These are phyloP conservation scores for Cephalopterus ornatus DNA, from an alignment of 2,113 vertebrate species.

Conservation along the genomic window DNA sequence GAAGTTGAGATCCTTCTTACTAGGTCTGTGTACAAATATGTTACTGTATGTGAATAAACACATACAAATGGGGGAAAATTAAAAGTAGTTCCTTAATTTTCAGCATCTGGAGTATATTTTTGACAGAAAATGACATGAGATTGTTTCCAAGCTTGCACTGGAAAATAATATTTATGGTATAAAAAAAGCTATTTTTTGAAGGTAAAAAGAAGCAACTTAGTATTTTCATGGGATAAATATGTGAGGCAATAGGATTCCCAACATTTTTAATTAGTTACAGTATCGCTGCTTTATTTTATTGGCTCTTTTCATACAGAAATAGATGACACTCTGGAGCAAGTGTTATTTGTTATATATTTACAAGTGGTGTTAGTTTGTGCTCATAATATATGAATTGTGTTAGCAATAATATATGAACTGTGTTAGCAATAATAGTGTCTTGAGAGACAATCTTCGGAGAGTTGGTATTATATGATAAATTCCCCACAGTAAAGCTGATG, in stretches of 20 bases:
- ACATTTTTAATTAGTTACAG: background rate
- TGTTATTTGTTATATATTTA: background rate
- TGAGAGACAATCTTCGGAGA: background rate
- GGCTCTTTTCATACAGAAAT: background rate
- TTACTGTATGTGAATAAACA: background rate
- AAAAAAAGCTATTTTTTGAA: background rate
- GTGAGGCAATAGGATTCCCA: background rate
- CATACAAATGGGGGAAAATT: background rate
- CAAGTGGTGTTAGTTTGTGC: background rate
- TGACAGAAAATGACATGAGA: background rate
- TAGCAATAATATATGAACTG: background rate
- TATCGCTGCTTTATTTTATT: background rate
- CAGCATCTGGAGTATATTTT: background rate
- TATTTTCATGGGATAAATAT: background rate
- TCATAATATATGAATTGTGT: background rate
- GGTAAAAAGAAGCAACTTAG: background rate
- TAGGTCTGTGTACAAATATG: background rate
- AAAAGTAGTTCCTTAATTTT: background rate
- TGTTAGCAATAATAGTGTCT: background rate
- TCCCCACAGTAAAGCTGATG: background rate
- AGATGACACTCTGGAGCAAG: background rate
- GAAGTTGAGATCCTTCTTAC: background rate
- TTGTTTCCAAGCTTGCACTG: background rate
- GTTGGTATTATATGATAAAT: background rate
- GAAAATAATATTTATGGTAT: background rate